Percentiles rank a stretch among this genome's conserved stretches.
Conservation (phyloP, 1,140 invertebrate species). For the Rhopalosiphum padi region DNA sequence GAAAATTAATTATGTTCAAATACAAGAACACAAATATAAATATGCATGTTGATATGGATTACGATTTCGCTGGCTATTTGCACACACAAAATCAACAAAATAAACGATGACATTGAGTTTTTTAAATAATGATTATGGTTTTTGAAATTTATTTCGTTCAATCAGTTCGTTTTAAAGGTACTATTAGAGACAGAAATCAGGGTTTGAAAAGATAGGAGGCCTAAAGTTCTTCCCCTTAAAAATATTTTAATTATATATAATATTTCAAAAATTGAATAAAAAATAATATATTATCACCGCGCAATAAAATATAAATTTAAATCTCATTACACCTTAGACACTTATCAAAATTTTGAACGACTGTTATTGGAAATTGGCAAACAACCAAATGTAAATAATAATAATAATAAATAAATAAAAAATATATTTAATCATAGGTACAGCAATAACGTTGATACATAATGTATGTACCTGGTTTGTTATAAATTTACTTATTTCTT, state of each 20-base stretch:
- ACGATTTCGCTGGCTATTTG: not conserved
- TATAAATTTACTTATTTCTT: no score
- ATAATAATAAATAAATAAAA: no score
- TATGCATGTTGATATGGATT: not conserved
- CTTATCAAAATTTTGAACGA: no score
- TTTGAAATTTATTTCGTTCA: not conserved
- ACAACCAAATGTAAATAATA: no score
- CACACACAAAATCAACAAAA: not conserved
- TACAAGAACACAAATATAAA: not conserved
- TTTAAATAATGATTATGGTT: not conserved
- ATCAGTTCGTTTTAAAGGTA: not conserved
- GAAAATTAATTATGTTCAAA: conserved; percentile 21
- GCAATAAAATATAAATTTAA: no score
- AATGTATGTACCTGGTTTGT: no score
- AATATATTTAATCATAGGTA: no score
- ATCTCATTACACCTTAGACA: no score
- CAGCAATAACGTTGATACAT: no score
- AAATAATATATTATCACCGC: not conserved
- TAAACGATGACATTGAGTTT: not conserved
- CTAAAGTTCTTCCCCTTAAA: not conserved
- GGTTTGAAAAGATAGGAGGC: not conserved
- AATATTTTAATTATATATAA: not conserved
- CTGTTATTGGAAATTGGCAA: no score
- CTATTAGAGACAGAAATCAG: not conserved
- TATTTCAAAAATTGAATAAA: no score